Conservation (phyloP, 2,888 invertebrate genomes). For the Tenthredo livida region DNA sequence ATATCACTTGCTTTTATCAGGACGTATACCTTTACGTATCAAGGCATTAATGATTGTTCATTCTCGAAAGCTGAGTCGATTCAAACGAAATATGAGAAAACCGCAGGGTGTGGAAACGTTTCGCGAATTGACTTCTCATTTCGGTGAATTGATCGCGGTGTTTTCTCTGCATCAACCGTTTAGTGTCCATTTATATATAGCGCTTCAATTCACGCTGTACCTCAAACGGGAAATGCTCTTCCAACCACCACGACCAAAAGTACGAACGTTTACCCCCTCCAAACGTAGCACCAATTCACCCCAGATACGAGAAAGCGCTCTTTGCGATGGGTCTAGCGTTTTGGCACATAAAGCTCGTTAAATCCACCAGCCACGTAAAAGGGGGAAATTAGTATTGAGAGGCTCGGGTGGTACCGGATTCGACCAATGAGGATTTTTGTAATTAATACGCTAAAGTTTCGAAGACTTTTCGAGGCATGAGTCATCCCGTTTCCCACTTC, state of each 20-base stretch:
- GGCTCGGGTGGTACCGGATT: slow-evolving; percentile 33
- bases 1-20: background rate
- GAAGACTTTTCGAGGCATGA: slow-evolving; percentile 48
- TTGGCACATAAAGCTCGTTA: slow-evolving; percentile 54
- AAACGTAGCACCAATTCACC: slow-evolving; percentile 27
- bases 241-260: slow-evolving; percentile 37
- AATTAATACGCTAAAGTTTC: slow-evolving; percentile 50
- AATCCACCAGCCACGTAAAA: slow-evolving; percentile 50
- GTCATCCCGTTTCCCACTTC: slow-evolving; percentile 47
- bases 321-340: slow-evolving; percentile 67
- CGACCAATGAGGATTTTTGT: slow-evolving; percentile 42
- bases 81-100: background rate
- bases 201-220: slow-evolving; percentile 43
- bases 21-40: background rate
- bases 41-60: background rate
- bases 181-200: slow-evolving; percentile 31
- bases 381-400: slow-evolving; percentile 51
- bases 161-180: slow-evolving; percentile 30
- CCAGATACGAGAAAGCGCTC: slow-evolving; percentile 41
- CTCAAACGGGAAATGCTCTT: slow-evolving; percentile 39
- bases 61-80: background rate
- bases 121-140: slow-evolving; percentile 6
- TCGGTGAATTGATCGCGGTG: slow-evolving; percentile 27
- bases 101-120: background rate
- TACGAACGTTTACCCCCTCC: slow-evolving; percentile 37